Evolutionary conservation across 2,113 vertebrate species (phyloP).

Genomic region (Oophaga pumilio): DNA sequence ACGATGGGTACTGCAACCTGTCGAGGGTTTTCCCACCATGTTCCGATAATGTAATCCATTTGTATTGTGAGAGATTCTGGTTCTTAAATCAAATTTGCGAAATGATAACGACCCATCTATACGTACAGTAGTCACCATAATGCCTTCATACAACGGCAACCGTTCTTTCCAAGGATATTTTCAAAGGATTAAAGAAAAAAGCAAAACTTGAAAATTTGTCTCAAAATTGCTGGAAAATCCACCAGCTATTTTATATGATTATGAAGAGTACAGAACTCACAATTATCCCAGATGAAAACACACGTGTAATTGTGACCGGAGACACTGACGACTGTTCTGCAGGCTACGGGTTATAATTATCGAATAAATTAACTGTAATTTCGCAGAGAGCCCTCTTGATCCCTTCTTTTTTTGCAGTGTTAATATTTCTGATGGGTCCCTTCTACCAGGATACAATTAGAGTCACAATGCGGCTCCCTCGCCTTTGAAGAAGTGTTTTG

Average conservation of each 20-base stretch:
- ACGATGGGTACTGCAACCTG: too few relatives aligned
- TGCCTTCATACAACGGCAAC: neutral
- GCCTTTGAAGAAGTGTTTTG: conserved; percentile 21
- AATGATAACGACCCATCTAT: neutral
- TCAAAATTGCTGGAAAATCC: neutral
- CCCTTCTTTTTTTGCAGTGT: neutral
- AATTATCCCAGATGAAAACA: conserved; percentile 26
- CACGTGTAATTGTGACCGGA: conserved; percentile 12
- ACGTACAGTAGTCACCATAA: neutral
- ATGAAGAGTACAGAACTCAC: neutral
- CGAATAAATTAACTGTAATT: conserved; percentile 41
- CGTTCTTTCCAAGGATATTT: neutral
- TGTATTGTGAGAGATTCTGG: too few relatives aligned
- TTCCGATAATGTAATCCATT: too few relatives aligned
- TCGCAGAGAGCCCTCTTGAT: neutral
- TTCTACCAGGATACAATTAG: neutral
- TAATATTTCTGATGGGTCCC: conserved; percentile 29
- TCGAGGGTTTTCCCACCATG: too few relatives aligned
- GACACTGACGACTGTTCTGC: neutral
- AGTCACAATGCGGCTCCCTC: neutral
- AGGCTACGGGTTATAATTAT: conserved; percentile 16
- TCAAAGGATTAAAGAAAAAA: neutral
- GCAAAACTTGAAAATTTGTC: neutral
- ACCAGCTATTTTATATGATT: conserved; percentile 5
- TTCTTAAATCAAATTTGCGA: too few relatives aligned